Conservation (phyloP, 2,888 invertebrate species). For the Ctena decussata region DNA sequence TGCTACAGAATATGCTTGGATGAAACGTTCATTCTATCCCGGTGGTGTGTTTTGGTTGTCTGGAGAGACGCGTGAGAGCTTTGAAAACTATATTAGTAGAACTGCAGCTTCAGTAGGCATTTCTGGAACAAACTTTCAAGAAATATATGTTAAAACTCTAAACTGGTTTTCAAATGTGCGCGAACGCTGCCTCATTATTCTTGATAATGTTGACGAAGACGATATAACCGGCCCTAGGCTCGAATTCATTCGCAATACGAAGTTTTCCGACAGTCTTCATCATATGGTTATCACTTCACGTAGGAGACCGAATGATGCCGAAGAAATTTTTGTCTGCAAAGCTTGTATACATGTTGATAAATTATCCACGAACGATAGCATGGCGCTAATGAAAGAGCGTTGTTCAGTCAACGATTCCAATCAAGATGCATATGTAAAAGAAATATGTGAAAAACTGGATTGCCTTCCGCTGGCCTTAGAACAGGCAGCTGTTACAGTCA, state of each 20-base stretch:
- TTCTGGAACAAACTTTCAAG: constrained; percentile 19
- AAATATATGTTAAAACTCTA: constrained; percentile 22
- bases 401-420: not conserved
- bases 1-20: constrained; percentile 51
- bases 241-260: constrained; percentile 34
- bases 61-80: constrained; percentile 31
- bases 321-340: constrained; percentile 13
- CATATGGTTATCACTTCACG: constrained; percentile 47
- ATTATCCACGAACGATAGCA: constrained; percentile 20
- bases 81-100: constrained; percentile 26
- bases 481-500: constrained; percentile 47
- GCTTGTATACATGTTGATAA: constrained; percentile 24
- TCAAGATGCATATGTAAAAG: not conserved
- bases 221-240: constrained; percentile 20
- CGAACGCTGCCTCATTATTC: constrained; percentile 38
- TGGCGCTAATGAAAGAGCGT: constrained; percentile 17
- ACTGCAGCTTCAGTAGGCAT: constrained; percentile 27
- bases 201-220: constrained; percentile 51
- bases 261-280: constrained; percentile 25
- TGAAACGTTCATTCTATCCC: constrained; percentile 26
- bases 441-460: constrained; percentile 31
- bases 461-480: constrained; percentile 51
- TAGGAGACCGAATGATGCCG: constrained; percentile 26
- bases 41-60: constrained; percentile 58
- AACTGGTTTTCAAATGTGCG: constrained; percentile 27